phyloP scores from a whole-genome alignment of 2,888 invertebrate species.

The Hylaea fasciaria region DNA sequence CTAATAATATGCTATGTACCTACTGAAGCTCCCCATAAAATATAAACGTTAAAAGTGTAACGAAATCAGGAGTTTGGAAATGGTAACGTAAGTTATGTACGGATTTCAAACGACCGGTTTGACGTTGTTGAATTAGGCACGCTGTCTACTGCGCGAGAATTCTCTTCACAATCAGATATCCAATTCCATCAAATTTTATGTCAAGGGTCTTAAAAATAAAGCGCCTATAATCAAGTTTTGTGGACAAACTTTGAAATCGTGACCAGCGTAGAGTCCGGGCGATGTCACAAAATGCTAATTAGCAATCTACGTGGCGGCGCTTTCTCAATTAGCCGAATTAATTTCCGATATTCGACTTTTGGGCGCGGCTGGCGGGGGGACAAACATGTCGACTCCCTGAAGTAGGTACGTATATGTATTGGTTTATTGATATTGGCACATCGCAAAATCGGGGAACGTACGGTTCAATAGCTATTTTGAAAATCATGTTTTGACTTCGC shows the following conservation, averaged over 20 bases:
- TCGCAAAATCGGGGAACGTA: not conserved
- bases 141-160: too few species aligned
- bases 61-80: too few species aligned
- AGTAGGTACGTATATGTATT: not conserved
- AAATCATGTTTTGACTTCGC: not conserved
- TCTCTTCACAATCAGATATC: not conserved
- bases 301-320: not conserved
- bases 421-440: not conserved
- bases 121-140: too few species aligned
- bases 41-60: too few species aligned
- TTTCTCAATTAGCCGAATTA: constrained; percentile 59
- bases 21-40: too few species aligned
- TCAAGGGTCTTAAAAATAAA: constrained; percentile 9
- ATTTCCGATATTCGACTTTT: constrained; percentile 52
- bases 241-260: not conserved
- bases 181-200: constrained; percentile 7
- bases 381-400: not conserved
- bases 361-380: constrained; percentile 13
- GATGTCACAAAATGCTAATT: constrained; percentile 14
- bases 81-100: too few species aligned
- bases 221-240: not conserved
- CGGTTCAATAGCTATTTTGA: too few species aligned
- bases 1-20: too few species aligned
- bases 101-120: too few species aligned
- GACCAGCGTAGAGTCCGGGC: not conserved